Base-by-base conservation (phyloP, 1,140 invertebrate genomes). In the Philaenus spumarius region DNA sequence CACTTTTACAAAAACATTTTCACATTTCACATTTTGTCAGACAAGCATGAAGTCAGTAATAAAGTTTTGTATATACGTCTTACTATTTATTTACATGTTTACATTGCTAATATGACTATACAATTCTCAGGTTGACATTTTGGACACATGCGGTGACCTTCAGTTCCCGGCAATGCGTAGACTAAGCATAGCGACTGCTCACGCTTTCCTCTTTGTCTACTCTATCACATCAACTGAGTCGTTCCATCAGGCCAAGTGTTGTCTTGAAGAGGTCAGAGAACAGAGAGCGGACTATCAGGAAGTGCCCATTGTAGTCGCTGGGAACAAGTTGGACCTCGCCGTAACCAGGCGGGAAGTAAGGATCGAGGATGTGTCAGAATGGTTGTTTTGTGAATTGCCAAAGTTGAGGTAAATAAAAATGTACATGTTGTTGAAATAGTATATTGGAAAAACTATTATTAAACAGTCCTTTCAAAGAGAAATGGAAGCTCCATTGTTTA, bases 161-260 rank as follows among this genome's bases (percentile, higher is more conserved):
- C 88, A 93, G 71, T 93, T 93, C 72, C 90, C 90, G 15, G 89
- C 89, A 23, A 93, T 93, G 89, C 74, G 85, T 59, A 77, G 89
- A 46, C 75, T 95, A 22, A 91, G 87, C 63, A 93, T 95, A 65
- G 87, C 91, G 1, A 93, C 89, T 2, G 91, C 90, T 4, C 86
- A 91, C 71, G 93, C 90, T 7, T 95, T 95, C 69, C 80, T 95
- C 35, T 78, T 95, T 15, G 91, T 95, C 9, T 95, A 94, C 71
- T 84, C 89, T 12, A 82, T 90, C n/a, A 89, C 88, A 17, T 85
- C 84, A 43, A 73, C 76, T 56, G 75, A 81, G 26, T 89, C 86
- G n/a, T 89, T 91, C 67, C 79, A 83, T 53, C 82, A 82, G 62
- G 80, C 92, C 40, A 89, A 90, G 69, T 80, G 84, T 64, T 86